Conservation (phyloP, 2,888 invertebrate genomes). For the Marasmarcha lunaedactyla region DNA sequence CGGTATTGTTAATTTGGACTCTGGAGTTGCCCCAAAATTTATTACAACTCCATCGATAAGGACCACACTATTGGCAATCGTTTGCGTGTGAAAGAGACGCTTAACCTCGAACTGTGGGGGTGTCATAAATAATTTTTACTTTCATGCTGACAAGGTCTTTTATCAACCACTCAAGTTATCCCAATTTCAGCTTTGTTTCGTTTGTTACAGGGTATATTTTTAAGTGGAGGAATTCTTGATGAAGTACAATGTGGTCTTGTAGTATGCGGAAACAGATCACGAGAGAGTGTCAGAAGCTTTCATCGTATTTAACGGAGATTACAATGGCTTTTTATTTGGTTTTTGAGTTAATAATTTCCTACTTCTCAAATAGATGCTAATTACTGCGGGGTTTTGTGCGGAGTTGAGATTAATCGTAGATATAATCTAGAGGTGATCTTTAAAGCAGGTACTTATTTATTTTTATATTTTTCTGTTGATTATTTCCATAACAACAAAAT, state of each 20-base stretch:
- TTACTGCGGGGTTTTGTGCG: too few relatives aligned
- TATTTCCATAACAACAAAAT: too few relatives aligned
- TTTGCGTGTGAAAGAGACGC: constrained; percentile 28
- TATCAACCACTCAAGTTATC: constrained; percentile 18
- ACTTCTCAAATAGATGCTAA: too few relatives aligned
- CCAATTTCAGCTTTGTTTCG: constrained; percentile 17
- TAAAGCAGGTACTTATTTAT: too few relatives aligned
- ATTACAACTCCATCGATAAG: constrained; percentile 33
- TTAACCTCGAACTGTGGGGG: constrained; percentile 47
- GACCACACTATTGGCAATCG: constrained; percentile 20
- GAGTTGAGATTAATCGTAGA: too few relatives aligned
- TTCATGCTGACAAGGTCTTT: constrained; percentile 44
- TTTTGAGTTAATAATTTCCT: not conserved
- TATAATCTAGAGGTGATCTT: too few relatives aligned
- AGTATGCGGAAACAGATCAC: constrained; percentile 45
- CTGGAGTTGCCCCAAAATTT: constrained; percentile 50
- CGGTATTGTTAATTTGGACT: constrained; percentile 52
- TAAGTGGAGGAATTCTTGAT: constrained; percentile 14
- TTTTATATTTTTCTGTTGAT: too few relatives aligned
- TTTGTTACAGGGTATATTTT: constrained; percentile 20
- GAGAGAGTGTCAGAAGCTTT: constrained; percentile 41
- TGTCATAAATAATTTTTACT: constrained; percentile 54
- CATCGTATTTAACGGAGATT: constrained; percentile 42
- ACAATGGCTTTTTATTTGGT: constrained; percentile 9
- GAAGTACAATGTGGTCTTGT: constrained; percentile 37